phyloP scores from a whole-genome alignment of 2,888 invertebrate genomes.

The Tetanocera ferruginea region DNA sequence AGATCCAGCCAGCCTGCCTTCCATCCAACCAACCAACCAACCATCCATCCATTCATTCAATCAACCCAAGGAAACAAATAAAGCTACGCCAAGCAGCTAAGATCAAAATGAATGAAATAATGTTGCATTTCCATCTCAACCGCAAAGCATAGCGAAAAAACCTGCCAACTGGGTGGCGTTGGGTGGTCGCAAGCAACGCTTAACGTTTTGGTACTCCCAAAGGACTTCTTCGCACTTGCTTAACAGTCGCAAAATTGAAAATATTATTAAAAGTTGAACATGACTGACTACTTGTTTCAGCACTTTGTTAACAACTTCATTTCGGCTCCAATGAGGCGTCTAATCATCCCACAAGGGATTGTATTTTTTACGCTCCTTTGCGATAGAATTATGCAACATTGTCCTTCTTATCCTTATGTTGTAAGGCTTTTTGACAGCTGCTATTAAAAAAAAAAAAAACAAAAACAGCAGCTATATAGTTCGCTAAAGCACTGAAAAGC shows the following conservation, averaged over 20 bases:
- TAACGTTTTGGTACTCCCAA: not conserved
- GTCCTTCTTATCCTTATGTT: constrained; percentile 5
- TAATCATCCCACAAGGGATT: constrained; percentile 38
- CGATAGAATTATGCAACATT: not conserved
- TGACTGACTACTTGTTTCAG: not conserved
- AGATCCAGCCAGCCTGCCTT: constrained; percentile 50
- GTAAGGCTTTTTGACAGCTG: not conserved
- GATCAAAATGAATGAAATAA: constrained; percentile 5
- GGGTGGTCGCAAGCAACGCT: not conserved
- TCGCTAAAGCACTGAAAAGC: not conserved
- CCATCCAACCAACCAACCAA: not conserved
- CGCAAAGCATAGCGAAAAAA: constrained; percentile 10
- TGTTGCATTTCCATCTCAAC: constrained; percentile 20
- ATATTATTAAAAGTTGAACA: constrained; percentile 23
- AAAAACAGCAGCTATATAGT: too few species aligned
- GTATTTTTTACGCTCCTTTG: constrained; percentile 9
- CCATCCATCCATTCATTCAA: too few species aligned
- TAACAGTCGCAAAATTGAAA: not conserved
- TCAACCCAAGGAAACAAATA: constrained; percentile 16
- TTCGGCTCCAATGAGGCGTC: constrained; percentile 38
- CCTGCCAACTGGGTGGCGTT: constrained; percentile 3
- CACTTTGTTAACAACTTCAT: constrained; percentile 21
- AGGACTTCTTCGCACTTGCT: constrained; percentile 3
- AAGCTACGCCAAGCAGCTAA: not conserved
- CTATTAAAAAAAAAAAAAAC: too few species aligned